Evolutionary conservation across 2,113 vertebrate species (phyloP), one percentile per base, ranked within the genome.

Genomic region (Ornithorhynchus anatinus): DNA sequence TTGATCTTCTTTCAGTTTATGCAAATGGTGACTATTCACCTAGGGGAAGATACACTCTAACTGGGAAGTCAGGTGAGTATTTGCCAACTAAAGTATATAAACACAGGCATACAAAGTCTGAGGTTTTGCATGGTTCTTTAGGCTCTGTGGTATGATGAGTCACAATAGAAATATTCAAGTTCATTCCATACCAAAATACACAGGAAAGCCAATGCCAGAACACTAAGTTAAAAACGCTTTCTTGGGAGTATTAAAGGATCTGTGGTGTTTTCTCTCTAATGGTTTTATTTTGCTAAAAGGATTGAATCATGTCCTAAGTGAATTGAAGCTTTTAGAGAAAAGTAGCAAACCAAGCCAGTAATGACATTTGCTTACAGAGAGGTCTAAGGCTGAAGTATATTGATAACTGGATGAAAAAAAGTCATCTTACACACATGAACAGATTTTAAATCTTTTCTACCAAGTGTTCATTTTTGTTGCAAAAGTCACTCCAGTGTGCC

Each of bases 401-500:
- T 82, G 68, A 83, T 73, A 83, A 78, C 47, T 84, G 69, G 67
- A 72, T 47, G 31, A 37, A 57, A 79, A 87, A 76, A 39, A 67
- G 79, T 69, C 11, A 63, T 72, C 81, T 71, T 67, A 53, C 82
- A 86, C 82, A 72, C 61, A 76, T 63, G 79, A 71, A 66, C 61
- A 82, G 80, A 50, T 88, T 85, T 84, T 86, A 79, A 75, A 73
- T 27, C 43, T 37, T 69, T 58, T 22, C 11, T 35, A 31, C 32
- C n/a, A n/a, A 43, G 27, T 67, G 44, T 4, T 72, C 54, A 79
- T 77, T 48, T 63, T 39, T 38, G 16, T 54, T 85, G 65, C 68
- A 75, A 68, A 59, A 62, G 37, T 63, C 85, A 81, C 54, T 84
- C 64, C 19, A 71, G 84, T 86, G 75, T 82, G 78, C 80, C 84